Evolutionary conservation across 2,888 invertebrate species (phyloP), one percentile per base, ranked within the genome.

Genomic region (Drosophila barbarae): DNA sequence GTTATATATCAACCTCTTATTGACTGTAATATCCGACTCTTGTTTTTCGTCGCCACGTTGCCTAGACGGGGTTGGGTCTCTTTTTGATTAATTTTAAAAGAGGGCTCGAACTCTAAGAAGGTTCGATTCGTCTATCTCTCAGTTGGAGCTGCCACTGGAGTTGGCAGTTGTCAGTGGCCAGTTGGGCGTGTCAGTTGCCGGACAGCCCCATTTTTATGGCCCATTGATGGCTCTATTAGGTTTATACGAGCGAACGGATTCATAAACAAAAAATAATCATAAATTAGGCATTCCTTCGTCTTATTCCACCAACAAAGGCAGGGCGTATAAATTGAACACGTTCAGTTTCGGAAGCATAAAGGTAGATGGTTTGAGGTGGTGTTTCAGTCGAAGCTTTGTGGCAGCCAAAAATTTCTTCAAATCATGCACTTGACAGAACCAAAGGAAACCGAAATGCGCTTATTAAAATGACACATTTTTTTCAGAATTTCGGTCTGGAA

Each of bases 381-480:
- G 35, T 39, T 56, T 35, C 18, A 18, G 38, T 15, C 15, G 12
- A 23, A 63, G 63, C 36, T 61, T 35, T 46, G 61, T 49, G 47
- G 30, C 15, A 10, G 44, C 23, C 12, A 18, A 26, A 49, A 38
- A 38, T 68, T 68, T 72, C 59, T 38, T 57, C 77, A 42, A 79
- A 66, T 82, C 79, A 77, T 81, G 66, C 73, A 72, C 61, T 69
- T 61, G 61, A 54, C 61, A 28, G 35, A 59, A 41, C 35, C 42
- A 49, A 61, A 60, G 49, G 39, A 38, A 13, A 47, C 69, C 57
- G 58, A 74, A 77, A 70, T 78, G 74, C 83, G 80, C 78, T 76
- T 81, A 79, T 84, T 81, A 84, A 81, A 79, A 69, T 84, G 79
- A 79, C 79, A 79, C 84, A 79, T 84, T 78, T 66, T 70, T 53